Base-by-base conservation (phyloP, 92 coral and sea anemone species). In the Palythoa caribaeorum region DNA sequence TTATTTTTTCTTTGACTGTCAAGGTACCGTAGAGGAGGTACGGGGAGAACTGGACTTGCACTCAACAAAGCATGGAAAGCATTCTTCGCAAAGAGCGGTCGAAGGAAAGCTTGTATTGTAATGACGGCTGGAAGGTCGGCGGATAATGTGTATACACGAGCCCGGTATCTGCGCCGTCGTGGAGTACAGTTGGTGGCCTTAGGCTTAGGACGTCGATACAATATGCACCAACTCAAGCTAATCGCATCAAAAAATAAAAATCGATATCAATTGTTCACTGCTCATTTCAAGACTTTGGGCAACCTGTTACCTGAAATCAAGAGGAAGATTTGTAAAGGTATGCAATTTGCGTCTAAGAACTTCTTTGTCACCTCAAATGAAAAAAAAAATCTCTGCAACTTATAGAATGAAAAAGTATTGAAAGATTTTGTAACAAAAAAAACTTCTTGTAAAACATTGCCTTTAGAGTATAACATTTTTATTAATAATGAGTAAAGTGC, bases 51-150 rank as follows among this genome's bases (percentile, higher is more conserved):
- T 14, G 86, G 86, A 7, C 47, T 10, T 21, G 86, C 76, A 12
- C 12, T 81, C 44, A 65, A 12, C 3, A 4, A 4, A 37, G 86
- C 86, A 63, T 44, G 72, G 20, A 60, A 19, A 77, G 48, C 21
- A 2, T 65, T 81, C 75, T 81, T 81, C 1, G 21, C 47, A 20
- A 65, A 19, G 44, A 44, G 62, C 19, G 48, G 40, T 65, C 15
- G 76, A 81, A 28, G 76, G 50, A 81, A 44, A n/a, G 86, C 86
- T 4, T 37, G 38, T 14, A 66, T 81, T 11, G 79, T 90, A 21
- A 89, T 89, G 84, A 89, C 91, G 1, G 91, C 83, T 20, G 91
- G 91, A n/a, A 69, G 87, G 28, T 89, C 91, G 5, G 37, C 78
- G 2, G 91, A 89, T 65, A 59, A 37, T 1, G 91, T 89, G 3